These are phyloP conservation scores for Didymodactylos carnosus DNA, from an alignment of 2,888 invertebrate species.

Conservation along the genomic window DNA sequence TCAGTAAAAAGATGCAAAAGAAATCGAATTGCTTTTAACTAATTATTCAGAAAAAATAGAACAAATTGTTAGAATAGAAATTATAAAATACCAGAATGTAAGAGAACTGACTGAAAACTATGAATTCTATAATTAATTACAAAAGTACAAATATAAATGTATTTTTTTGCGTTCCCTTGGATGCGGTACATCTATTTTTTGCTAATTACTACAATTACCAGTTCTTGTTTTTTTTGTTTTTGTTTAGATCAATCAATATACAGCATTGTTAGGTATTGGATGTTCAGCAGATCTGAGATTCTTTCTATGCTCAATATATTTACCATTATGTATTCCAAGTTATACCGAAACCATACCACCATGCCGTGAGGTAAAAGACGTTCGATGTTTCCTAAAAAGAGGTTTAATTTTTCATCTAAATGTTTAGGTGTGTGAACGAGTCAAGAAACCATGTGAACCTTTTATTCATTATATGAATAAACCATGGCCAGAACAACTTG, in stretches of 20 bases:
- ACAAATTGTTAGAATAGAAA: too few species aligned
- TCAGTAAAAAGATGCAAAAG: too few species aligned
- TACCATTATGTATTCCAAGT: slow-evolving; percentile 83
- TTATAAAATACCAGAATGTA: too few species aligned
- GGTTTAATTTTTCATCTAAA: neutral
- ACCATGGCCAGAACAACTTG: slow-evolving; percentile 90
- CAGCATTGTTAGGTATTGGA: slow-evolving; percentile 89
- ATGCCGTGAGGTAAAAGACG: slow-evolving; percentile 43
- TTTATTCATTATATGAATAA: slow-evolving; percentile 73
- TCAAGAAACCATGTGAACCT: slow-evolving; percentile 71
- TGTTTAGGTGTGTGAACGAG: slow-evolving; percentile 60
- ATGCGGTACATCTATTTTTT: too few species aligned
- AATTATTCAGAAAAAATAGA: too few species aligned
- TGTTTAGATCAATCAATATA: slow-evolving; percentile 58
- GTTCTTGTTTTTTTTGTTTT: too few species aligned
- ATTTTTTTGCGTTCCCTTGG: too few species aligned
- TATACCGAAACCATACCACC: slow-evolving; percentile 53
- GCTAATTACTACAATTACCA: too few species aligned
- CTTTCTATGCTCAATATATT: slow-evolving; percentile 93
- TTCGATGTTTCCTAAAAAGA: neutral
- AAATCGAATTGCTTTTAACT: too few species aligned
- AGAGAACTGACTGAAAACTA: too few species aligned
- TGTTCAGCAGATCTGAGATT: slow-evolving; percentile 85
- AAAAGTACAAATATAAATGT: too few species aligned
- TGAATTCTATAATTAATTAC: too few species aligned